Conservation (phyloP, 35 echinoderm and acorn worm genomes). For the Eucidaris tribuloides region DNA sequence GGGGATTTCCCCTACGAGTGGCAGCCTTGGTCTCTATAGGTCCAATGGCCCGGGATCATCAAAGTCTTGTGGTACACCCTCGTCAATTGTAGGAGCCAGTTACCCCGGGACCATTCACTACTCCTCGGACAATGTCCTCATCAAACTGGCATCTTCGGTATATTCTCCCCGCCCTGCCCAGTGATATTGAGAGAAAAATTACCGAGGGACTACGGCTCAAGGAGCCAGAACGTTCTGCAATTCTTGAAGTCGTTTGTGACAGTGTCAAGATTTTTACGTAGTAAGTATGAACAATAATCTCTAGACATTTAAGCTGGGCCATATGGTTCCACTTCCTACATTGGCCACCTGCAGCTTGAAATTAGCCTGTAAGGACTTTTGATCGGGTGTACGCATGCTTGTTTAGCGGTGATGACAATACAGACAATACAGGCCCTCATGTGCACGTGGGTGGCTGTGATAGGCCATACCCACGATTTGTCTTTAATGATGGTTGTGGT, state of each 20-base stretch:
- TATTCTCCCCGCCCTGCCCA: no score
- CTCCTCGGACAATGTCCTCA: no score
- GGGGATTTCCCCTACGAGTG: no score
- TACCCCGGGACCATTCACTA: no score
- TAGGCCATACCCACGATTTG: not conserved
- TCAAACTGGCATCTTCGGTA: no score
- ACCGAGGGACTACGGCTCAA: slow-evolving; percentile 27
- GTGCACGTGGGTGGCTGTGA: not conserved
- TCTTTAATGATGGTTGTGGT: no score
- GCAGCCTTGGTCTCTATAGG: no score
- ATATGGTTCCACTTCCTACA: not conserved
- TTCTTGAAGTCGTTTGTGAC: slow-evolving; percentile 20
- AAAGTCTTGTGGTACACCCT: no score
- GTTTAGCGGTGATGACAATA: not conserved
- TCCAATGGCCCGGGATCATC: no score
- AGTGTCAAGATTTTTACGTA: slow-evolving; percentile 42
- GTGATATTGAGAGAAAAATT: no score
- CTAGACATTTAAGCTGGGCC: not conserved
- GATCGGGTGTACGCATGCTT: not conserved
- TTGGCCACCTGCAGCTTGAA: not conserved
- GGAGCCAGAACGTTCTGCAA: slow-evolving; percentile 38
- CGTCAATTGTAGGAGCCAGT: no score
- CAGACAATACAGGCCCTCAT: not conserved
- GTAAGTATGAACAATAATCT: slow-evolving; percentile 23
- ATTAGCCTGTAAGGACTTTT: not conserved